Base-by-base conservation (phyloP, 2,113 vertebrate genomes). In the Phylloscopus whistleri region DNA sequence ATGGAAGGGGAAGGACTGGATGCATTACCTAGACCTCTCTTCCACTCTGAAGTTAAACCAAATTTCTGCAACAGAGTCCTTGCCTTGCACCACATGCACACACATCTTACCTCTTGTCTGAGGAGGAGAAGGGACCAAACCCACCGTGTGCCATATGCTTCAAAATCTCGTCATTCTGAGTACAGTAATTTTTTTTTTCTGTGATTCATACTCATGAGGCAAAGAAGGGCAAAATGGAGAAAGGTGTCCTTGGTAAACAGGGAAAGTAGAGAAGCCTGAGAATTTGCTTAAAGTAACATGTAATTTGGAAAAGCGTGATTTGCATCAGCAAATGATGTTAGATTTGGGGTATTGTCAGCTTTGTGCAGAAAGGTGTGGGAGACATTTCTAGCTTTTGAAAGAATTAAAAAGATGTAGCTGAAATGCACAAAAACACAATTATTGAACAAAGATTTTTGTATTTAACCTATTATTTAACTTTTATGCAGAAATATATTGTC, bases 71-170 rank as follows among this genome's bases (percentile, higher is more conserved):
- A 27, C 39, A 67, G 31, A 7, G 18, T 58, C 24, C 10, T 56
- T 68, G 35, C 19, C 55, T 79, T 11, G 9, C 13, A 39, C 4
- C 7, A 17, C 1, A 1, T 9, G 7, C 33, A 69, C 21, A 12
- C 16, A n/a, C 0, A 0, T 22, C 43, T 84, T 28, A 23, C 12
- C 20, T 49, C 33, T 24, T 21, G 4, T n/a, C 53, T 85, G 49
- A 59, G 35, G 14, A 55, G 21, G 17, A 60, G 11, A 43, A 73
- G 14, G 19, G 19, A 63, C 39, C 37, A 62, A 44, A 76, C 21
- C 18, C 31, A 49, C 14, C 2, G 0, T 19, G 20, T 27, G 15
- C 19, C 55, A 19, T 8, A 5, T 28, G 1, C 35, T 69, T 82
- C 64, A 72, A 63, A 67, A 59, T 23, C 33, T 43, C 20, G 1